Percentiles rank a stretch among this genome's conserved stretches.
These are phyloP conservation scores for Muscicapa adusta DNA, from an alignment of 2,113 vertebrate species.

Conservation along the genomic window DNA sequence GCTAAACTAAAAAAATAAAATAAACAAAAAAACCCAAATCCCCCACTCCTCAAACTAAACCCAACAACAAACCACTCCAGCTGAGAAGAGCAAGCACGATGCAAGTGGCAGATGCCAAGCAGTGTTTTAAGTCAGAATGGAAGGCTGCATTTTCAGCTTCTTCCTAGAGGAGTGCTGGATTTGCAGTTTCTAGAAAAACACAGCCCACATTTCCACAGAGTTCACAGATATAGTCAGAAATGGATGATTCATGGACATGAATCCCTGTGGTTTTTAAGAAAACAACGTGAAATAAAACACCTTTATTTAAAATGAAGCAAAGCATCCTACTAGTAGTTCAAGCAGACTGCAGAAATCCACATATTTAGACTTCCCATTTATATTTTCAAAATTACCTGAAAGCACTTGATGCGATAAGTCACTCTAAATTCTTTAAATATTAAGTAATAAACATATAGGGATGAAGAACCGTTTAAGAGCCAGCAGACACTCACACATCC, in stretches of 20 bases:
- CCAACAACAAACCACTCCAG: background rate
- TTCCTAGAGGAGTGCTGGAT: background rate
- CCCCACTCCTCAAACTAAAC: background rate
- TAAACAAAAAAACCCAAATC: fast-evolving
- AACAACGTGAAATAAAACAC: background rate
- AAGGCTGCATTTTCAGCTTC: background rate
- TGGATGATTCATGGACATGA: background rate
- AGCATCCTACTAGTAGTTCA: background rate
- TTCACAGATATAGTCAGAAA: background rate
- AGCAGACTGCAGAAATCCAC: background rate
- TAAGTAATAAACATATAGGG: background rate
- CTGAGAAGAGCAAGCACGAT: background rate
- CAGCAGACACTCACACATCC: background rate
- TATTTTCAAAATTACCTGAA: background rate
- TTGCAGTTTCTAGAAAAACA: background rate
- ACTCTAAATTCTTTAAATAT: background rate
- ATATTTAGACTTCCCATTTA: background rate
- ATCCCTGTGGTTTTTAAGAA: background rate
- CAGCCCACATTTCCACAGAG: background rate
- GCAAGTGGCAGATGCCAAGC: background rate
- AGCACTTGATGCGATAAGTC: background rate
- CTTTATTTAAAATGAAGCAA: background rate
- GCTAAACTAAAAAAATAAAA: background rate
- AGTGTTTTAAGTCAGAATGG: background rate
- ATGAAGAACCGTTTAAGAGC: background rate